phyloP scores from a whole-genome alignment of 2,888 invertebrate species.

The Rhagium mordax region DNA sequence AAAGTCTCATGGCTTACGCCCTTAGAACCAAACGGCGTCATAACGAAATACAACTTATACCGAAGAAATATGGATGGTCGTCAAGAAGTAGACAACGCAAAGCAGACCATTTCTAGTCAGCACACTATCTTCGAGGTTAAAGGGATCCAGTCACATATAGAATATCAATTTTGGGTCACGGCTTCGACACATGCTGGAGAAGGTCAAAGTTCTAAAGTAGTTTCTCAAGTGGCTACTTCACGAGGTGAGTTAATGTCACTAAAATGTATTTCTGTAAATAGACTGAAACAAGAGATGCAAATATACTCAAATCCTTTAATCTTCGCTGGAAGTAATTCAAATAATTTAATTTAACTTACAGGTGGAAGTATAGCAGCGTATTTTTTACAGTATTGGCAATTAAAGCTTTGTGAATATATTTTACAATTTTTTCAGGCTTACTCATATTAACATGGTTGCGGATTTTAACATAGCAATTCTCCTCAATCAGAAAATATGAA shows the following conservation, averaged over 20 bases:
- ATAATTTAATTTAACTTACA: too few species aligned
- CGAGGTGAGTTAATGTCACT: slow-evolving; percentile 73
- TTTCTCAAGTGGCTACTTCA: slow-evolving; percentile 78
- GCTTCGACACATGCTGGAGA: slow-evolving; percentile 85
- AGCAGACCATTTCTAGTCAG: slow-evolving; percentile 77
- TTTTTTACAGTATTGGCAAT: too few species aligned
- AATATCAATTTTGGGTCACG: slow-evolving; percentile 86
- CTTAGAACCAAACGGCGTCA: slow-evolving; percentile 81
- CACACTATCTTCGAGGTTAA: slow-evolving; percentile 79
- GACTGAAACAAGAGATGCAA: too few species aligned
- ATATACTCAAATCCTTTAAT: too few species aligned
- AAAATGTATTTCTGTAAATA: too few species aligned
- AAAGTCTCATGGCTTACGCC: slow-evolving; percentile 87
- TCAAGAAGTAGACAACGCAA: slow-evolving; percentile 80
- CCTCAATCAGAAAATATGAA: too few species aligned
- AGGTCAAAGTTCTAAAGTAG: slow-evolving; percentile 81
- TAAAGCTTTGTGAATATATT: too few species aligned
- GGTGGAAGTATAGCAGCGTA: too few species aligned
- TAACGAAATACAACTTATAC: slow-evolving; percentile 83
- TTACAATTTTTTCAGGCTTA: too few species aligned
- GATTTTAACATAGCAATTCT: too few species aligned
- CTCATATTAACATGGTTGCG: too few species aligned
- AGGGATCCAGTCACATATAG: slow-evolving; percentile 78
- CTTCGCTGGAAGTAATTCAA: too few species aligned
- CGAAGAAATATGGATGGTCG: slow-evolving; percentile 79